Percentiles rank a stretch among this genome's conserved stretches.
Evolutionary conservation across 2,888 invertebrate species (phyloP).

Genomic region (Amiota minor): DNA sequence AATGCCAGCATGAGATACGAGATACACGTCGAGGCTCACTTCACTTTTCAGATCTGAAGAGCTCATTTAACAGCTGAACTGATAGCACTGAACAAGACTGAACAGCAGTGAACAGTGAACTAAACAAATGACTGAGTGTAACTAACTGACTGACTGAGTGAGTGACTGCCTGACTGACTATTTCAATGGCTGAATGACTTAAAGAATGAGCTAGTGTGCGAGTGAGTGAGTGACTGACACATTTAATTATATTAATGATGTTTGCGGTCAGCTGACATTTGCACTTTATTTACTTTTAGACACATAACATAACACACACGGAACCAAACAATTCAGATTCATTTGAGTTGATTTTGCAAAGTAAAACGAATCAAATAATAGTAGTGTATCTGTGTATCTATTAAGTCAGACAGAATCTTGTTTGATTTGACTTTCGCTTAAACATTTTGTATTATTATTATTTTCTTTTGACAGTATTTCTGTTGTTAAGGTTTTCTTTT

Average conservation of each 20-base stretch:
- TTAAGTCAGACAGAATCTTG: background rate
- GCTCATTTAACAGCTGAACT: conserved; percentile 16
- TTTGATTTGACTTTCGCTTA: no score
- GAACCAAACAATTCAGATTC: conserved; percentile 36
- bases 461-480: conserved; percentile 42
- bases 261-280: conserved; percentile 70
- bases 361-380: background rate
- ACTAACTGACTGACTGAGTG: conserved; percentile 48
- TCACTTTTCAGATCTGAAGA: conserved; percentile 3
- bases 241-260: conserved; percentile 70
- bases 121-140: conserved; percentile 50
- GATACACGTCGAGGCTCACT: conserved; percentile 20
- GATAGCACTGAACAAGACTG: conserved; percentile 10
- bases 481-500: conserved; percentile 55
- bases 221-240: conserved; percentile 67
- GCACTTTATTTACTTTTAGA: conserved; percentile 58
- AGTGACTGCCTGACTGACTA: conserved; percentile 65
- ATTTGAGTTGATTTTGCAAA: conserved; percentile 13
- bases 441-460: conserved; percentile 4
- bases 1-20: conserved; percentile 4
- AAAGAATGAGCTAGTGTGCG: conserved; percentile 55
- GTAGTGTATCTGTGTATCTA: conserved; percentile 39
- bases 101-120: conserved; percentile 52
- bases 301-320: no score
- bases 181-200: conserved; percentile 5